Conservation (phyloP, 1,140 invertebrate genomes). For the Spodoptera frugiperda region DNA sequence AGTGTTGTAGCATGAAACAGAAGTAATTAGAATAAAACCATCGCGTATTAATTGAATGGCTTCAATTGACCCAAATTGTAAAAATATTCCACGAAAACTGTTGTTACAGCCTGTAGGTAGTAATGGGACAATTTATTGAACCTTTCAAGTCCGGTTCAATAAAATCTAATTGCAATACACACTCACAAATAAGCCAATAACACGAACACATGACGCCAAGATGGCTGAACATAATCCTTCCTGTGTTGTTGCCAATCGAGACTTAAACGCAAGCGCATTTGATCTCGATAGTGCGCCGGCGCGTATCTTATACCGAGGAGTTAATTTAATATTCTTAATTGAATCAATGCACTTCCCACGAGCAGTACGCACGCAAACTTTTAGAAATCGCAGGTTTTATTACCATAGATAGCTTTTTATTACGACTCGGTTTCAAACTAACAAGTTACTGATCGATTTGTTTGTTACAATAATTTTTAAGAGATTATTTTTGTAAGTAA, state of each 20-base stretch:
- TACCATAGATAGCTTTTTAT: background rate
- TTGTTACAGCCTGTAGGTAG: no score
- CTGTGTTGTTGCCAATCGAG: conserved; percentile 52
- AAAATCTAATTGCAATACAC: conserved; percentile 34
- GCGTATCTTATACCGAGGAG: conserved; percentile 55
- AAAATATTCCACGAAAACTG: no score
- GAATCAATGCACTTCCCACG: conserved; percentile 71
- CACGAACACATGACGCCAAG: conserved; percentile 40
- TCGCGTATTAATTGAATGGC: background rate
- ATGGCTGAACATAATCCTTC: conserved; percentile 49
- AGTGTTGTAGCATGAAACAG: background rate
- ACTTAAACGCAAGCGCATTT: conserved; percentile 53
- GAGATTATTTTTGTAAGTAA: no score
- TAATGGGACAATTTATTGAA: background rate
- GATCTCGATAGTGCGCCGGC: conserved; percentile 50
- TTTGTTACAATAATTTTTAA: no score
- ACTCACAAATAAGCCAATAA: conserved; percentile 38
- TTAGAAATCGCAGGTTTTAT: conserved; percentile 55
- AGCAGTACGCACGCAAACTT: conserved; percentile 49
- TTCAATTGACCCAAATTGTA: background rate
- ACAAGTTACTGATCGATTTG: no score
- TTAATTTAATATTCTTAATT: conserved; percentile 58
- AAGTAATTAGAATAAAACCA: conserved; percentile 7
- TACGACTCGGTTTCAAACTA: background rate
- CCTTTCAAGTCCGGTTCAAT: background rate